Percentiles rank a stretch among this genome's conserved stretches.
Evolutionary conservation across 2,113 vertebrate genomes (phyloP).

Genomic region (Tretioscincus oriximinensis): DNA sequence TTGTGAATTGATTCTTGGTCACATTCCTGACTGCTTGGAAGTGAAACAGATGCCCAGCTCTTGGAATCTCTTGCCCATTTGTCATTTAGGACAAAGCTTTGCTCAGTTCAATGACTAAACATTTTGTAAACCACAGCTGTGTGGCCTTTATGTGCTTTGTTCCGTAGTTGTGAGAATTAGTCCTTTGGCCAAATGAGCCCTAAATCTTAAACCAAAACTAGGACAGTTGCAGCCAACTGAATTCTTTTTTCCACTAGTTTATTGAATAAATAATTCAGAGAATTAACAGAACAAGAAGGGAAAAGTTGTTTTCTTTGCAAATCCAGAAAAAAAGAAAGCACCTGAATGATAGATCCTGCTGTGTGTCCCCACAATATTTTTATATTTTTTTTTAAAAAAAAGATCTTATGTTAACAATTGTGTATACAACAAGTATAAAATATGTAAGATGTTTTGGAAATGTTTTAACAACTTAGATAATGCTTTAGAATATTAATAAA

Average conservation of each 20-base stretch:
- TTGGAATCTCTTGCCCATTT: not conserved
- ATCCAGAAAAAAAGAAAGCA: conserved; percentile 23
- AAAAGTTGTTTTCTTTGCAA: not conserved
- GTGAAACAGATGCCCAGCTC: not conserved
- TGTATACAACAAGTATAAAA: too few relatives aligned
- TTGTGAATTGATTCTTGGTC: not conserved
- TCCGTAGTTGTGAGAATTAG: not conserved
- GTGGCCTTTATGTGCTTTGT: not conserved
- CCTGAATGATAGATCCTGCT: conserved; percentile 9
- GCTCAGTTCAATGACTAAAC: not conserved
- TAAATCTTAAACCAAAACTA: not conserved
- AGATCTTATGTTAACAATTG: not conserved
- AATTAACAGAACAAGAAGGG: not conserved
- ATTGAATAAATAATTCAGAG: not conserved
- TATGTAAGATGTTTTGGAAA: too few relatives aligned
- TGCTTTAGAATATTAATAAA: too few relatives aligned
- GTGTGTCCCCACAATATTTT: not conserved
- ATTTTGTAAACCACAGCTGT: not conserved
- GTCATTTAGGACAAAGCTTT: not conserved
- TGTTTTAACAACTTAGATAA: too few relatives aligned
- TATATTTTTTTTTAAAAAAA: conserved; percentile 7
- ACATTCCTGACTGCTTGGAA: too few relatives aligned
- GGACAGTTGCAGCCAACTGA: rapidly evolving
- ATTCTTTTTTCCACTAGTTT: not conserved
- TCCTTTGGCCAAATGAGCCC: not conserved